Conservation (phyloP, 2,888 invertebrate genomes). For the Petrolisthes manimaculis region DNA sequence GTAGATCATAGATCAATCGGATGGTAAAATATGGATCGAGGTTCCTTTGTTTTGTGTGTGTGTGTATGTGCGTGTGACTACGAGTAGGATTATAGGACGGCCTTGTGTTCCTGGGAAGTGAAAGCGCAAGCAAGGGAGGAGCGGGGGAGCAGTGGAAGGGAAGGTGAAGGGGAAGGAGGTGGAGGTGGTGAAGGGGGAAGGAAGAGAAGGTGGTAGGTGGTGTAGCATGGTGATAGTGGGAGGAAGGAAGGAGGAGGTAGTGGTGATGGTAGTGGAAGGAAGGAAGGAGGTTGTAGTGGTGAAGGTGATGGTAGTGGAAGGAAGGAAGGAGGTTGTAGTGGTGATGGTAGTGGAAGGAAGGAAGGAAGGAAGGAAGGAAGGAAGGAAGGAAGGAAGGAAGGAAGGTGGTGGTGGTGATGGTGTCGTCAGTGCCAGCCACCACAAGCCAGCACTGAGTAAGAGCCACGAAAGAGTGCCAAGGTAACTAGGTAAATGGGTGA, state of each 20-base stretch:
- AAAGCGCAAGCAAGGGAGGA: too few relatives aligned
- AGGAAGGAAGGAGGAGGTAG: not conserved
- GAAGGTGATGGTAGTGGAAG: not conserved
- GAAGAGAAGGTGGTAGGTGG: not conserved
- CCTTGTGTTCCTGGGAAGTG: too few relatives aligned
- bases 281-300: not conserved
- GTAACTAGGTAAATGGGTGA: slow-evolving; percentile 32
- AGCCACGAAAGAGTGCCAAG: slow-evolving; percentile 20
- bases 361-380: not conserved
- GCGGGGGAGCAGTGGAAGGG: not conserved
- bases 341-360: not conserved
- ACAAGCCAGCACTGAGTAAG: not conserved
- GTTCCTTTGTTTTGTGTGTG: too few relatives aligned
- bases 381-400: not conserved
- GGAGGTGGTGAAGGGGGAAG: not conserved
- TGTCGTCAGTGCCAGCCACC: not conserved
- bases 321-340: not conserved
- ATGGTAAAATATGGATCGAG: too few relatives aligned
- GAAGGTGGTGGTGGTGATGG: not conserved
- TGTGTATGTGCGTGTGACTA: too few relatives aligned
- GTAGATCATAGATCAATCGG: too few relatives aligned
- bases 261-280: not conserved
- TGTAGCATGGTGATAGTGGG: not conserved
- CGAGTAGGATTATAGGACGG: too few relatives aligned
- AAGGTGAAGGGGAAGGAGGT: not conserved